These are phyloP conservation scores for Clarias laeviceps DNA, from an alignment of 2,797 vertebrate genomes.

Conservation along the genomic window DNA sequence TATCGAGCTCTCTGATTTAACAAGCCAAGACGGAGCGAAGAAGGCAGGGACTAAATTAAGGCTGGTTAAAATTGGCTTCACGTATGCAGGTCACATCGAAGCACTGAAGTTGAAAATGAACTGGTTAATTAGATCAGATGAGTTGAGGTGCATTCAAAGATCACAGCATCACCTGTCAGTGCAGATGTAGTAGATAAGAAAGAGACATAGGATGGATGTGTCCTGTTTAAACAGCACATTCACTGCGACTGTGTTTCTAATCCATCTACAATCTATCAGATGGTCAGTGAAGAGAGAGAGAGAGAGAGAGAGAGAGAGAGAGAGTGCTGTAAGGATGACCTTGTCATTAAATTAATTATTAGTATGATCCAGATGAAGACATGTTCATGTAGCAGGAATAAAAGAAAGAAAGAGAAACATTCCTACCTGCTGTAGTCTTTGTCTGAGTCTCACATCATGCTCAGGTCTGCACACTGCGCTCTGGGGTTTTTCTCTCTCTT, in stretches of 20 bases:
- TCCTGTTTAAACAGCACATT: not conserved
- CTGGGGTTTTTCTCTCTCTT: not conserved
- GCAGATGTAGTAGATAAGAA: no score
- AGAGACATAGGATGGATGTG: not conserved
- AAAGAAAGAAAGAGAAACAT: not conserved
- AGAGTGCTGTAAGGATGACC: conserved; percentile 20
- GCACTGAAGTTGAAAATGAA: conserved; percentile 23
- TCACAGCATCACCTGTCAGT: conserved; percentile 7
- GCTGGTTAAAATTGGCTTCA: conserved; percentile 23
- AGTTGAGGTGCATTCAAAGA: conserved; percentile 1
- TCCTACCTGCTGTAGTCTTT: conserved; percentile 40
- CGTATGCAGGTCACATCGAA: conserved; percentile 31
- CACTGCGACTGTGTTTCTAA: not conserved
- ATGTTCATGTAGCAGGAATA: not conserved
- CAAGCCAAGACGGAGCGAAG: not conserved
- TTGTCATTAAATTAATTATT: conserved; percentile 21
- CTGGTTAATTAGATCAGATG: conserved; percentile 29
- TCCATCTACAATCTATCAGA: not conserved
- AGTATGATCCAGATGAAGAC: not conserved
- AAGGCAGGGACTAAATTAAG: conserved; percentile 18
- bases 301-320: no score
- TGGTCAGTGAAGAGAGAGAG: not conserved
- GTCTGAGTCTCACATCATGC: conserved; percentile 33
- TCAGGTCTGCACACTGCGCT: conserved; percentile 13
- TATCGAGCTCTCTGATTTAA: not conserved